These are phyloP conservation scores for Rhagophthalmus giganteus DNA, from an alignment of 2,888 invertebrate genomes.

Conservation along the genomic window DNA sequence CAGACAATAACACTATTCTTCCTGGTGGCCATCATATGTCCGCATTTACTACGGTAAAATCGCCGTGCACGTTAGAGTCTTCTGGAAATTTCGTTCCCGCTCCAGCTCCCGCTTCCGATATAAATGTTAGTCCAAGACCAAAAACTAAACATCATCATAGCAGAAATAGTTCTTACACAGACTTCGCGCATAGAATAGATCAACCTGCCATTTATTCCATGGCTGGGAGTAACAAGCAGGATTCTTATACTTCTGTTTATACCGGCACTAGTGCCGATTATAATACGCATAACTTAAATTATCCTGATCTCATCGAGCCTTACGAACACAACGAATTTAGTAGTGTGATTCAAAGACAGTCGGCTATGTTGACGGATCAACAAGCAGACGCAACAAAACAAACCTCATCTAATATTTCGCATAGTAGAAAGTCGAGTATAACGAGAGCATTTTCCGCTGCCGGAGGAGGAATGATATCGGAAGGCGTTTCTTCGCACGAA, in stretches of 20 bases:
- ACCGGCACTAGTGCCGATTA: slow-evolving; percentile 68
- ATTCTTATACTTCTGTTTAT: slow-evolving; percentile 74
- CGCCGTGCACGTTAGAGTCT: slow-evolving; percentile 57
- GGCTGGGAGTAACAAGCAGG: slow-evolving; percentile 71
- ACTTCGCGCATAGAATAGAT: slow-evolving; percentile 57
- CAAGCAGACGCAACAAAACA: slow-evolving; percentile 60
- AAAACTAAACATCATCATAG: slow-evolving; percentile 51
- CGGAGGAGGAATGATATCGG: slow-evolving; percentile 45
- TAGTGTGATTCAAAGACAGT: slow-evolving; percentile 57
- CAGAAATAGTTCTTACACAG: slow-evolving; percentile 47
- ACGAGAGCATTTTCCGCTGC: slow-evolving; percentile 63
- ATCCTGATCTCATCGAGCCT: slow-evolving; percentile 70
- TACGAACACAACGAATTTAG: slow-evolving; percentile 57
- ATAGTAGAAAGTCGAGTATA: slow-evolving; percentile 48
- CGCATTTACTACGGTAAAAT: slow-evolving; percentile 60
- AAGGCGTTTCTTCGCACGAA: slow-evolving; percentile 65
- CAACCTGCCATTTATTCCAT: slow-evolving; percentile 75
- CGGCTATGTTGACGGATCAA: slow-evolving; percentile 62
- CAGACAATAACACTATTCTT: slow-evolving; percentile 45
- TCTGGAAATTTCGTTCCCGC: slow-evolving; percentile 59
- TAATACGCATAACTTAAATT: slow-evolving; percentile 63
- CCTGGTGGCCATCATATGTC: slow-evolving; percentile 60
- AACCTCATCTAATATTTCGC: slow-evolving; percentile 46
- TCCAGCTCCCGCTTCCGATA: slow-evolving; percentile 58
- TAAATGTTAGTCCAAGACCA: slow-evolving; percentile 58